Conservation (phyloP, 2,113 vertebrate species). For the Saiga tatarica region DNA sequence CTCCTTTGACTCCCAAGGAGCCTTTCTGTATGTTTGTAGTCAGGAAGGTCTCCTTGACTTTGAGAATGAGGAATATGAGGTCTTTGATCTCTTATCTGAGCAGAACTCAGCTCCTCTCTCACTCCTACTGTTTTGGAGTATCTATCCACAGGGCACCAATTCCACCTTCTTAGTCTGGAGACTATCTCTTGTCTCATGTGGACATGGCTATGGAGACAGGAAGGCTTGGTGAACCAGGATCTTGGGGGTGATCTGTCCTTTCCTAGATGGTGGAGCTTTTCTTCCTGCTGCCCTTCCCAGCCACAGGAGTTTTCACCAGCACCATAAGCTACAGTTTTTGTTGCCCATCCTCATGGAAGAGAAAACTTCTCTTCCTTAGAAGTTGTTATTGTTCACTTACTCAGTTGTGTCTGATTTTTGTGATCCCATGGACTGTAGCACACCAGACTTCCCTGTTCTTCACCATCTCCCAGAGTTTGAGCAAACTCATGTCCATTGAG, state of each 20-base stretch:
- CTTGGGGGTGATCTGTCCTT: neutral
- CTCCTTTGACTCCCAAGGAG: neutral
- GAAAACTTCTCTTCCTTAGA: neutral
- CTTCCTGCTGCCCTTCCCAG: neutral
- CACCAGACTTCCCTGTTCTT: neutral
- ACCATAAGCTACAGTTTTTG: neutral
- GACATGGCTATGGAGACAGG: neutral
- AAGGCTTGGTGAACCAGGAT: neutral
- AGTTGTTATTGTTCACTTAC: neutral
- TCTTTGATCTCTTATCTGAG: neutral
- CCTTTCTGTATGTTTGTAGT: neutral
- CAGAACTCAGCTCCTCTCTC: neutral
- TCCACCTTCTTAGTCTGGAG: neutral
- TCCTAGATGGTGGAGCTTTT: neutral
- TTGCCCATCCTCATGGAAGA: neutral
- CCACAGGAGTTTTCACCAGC: neutral
- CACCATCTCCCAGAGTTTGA: neutral
- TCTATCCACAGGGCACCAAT: neutral
- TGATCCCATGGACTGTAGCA: neutral
- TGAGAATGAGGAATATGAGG: neutral
- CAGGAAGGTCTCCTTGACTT: neutral
- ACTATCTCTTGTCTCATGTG: neutral
- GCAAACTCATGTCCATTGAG: neutral
- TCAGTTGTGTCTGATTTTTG: neutral
- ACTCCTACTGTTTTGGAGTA: neutral